Percentiles rank a stretch among this genome's conserved stretches.
Evolutionary conservation across 2,113 vertebrate genomes (phyloP).

Genomic region (Sturnira hondurensis): DNA sequence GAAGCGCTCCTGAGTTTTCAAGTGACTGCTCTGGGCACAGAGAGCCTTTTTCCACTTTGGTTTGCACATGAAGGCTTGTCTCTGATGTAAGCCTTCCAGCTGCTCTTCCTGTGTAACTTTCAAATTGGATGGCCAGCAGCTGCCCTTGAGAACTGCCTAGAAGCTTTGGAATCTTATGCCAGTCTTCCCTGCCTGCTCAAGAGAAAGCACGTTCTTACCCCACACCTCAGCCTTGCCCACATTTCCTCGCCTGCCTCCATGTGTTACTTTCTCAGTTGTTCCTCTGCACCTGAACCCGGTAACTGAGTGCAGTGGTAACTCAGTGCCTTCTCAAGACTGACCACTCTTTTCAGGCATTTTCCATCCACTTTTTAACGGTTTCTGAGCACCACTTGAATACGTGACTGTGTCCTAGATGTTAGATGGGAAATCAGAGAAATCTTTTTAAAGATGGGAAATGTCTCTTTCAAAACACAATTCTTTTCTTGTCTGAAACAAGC

Average conservation of each 20-base stretch:
- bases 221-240: not conserved
- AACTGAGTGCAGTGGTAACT: not conserved
- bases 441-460: slow-evolving; percentile 12
- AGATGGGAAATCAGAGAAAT: slow-evolving; percentile 35
- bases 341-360: slow-evolving; percentile 44
- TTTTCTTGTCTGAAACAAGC: slow-evolving; percentile 35
- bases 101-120: slow-evolving; percentile 62
- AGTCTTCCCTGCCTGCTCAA: not conserved
- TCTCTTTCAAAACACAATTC: slow-evolving; percentile 34
- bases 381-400: slow-evolving; percentile 22
- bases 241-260: not conserved
- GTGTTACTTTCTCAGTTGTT: slow-evolving; percentile 23
- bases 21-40: slow-evolving; percentile 57
- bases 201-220: not conserved
- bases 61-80: slow-evolving; percentile 53
- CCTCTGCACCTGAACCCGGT: not conserved
- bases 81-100: slow-evolving; percentile 64
- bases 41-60: slow-evolving; percentile 58
- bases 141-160: slow-evolving; percentile 60
- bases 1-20: slow-evolving; percentile 35
- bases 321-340: not conserved
- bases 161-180: slow-evolving; percentile 15
- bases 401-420: not conserved
- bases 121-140: slow-evolving; percentile 61
- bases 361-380: not conserved